Evolutionary conservation across 2,113 vertebrate species (phyloP).

Genomic region (Notothenia rossii): DNA sequence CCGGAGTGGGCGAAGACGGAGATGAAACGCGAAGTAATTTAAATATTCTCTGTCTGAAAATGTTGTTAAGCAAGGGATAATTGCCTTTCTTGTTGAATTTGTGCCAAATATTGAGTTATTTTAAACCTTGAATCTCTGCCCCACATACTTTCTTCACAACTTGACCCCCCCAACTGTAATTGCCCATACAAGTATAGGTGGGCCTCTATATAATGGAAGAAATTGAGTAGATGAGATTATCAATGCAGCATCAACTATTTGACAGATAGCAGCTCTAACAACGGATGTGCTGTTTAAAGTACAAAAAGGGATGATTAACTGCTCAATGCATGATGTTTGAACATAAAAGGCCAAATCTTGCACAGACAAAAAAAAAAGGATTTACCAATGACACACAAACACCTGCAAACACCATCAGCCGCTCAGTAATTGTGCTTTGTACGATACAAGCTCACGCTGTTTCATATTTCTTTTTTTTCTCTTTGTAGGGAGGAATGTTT

Average conservation of each 20-base stretch:
- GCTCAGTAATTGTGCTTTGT: not conserved
- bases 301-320: not conserved
- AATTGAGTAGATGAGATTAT: not conserved
- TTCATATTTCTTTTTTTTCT: not conserved
- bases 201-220: not conserved
- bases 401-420: not conserved
- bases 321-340: not conserved
- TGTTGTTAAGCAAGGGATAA: not conserved
- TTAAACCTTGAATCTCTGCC: not conserved
- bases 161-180: not conserved
- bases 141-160: not conserved
- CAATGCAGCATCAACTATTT: not conserved
- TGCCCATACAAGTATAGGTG: not conserved
- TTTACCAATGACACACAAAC: not conserved
- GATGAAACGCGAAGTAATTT: not conserved
- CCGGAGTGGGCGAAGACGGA: no score
- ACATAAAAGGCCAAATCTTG: not conserved
- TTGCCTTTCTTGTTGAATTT: not conserved
- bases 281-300: not conserved
- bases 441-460: not conserved
- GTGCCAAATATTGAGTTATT: not conserved
- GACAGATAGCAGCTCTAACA: constrained; percentile 1
- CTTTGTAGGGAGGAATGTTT: not conserved
- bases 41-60: not conserved
- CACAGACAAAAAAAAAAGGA: not conserved